phyloP scores from a whole-genome alignment of 2,888 invertebrate species.

The Salpingus planirostris region DNA sequence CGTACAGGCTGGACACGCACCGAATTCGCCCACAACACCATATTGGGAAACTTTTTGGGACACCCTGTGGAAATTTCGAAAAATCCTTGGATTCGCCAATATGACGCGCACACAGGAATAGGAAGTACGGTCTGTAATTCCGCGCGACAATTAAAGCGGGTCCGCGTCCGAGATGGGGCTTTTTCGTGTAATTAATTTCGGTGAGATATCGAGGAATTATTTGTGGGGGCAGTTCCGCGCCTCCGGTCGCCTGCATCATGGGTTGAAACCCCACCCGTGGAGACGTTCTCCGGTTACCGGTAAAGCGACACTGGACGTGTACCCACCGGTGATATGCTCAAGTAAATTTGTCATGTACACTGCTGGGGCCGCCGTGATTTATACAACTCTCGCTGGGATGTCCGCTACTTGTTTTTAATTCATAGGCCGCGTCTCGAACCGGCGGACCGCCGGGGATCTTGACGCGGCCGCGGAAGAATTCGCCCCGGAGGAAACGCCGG shows the following conservation, averaged over 20 bases:
- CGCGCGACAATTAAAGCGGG: constrained; percentile 7
- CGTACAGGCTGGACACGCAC: constrained; percentile 6
- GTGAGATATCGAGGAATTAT: not conserved
- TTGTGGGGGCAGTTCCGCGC: no score
- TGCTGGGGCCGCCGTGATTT: constrained; percentile 29
- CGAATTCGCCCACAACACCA: no score
- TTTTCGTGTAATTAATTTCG: constrained; percentile 1
- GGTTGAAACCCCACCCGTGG: constrained; percentile 33
- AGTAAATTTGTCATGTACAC: constrained; percentile 36
- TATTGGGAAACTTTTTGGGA: no score
- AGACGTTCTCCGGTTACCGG: constrained; percentile 31
- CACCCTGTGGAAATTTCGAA: no score
- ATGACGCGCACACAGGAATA: constrained; percentile 10
- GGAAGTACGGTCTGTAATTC: constrained; percentile 14
- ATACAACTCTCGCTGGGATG: constrained; percentile 11
- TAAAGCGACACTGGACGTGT: constrained; percentile 30
- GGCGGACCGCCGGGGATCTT: no score
- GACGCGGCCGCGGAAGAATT: no score
- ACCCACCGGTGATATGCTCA: constrained; percentile 36
- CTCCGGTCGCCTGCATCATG: constrained; percentile 26
- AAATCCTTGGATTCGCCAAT: no score
- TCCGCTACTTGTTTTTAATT: constrained; percentile 6
- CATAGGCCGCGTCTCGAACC: no score
- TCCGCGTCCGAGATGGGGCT: no score
- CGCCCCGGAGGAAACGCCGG: no score